Conservation (phyloP, 1,140 invertebrate species). For the Heliconius hewitsoni region DNA sequence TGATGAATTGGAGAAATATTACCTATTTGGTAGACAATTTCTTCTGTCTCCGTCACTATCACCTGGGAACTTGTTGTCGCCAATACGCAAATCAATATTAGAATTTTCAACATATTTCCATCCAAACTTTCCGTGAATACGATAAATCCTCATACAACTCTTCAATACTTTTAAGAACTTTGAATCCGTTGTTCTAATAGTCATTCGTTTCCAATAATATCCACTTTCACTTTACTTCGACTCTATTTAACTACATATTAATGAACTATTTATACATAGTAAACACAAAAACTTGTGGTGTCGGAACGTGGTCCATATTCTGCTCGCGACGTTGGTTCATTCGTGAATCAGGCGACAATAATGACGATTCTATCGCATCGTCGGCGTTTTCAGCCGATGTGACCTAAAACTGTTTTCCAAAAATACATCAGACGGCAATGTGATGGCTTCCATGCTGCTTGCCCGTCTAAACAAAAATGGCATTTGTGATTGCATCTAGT, state of each 20-base stretch:
- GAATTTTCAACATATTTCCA: slow-evolving; percentile 19
- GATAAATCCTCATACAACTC: background rate
- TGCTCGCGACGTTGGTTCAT: slow-evolving; percentile 24
- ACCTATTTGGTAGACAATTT: slow-evolving; percentile 62
- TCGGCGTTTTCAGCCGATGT: slow-evolving; percentile 48
- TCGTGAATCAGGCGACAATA: slow-evolving; percentile 45
- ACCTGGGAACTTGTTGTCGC: slow-evolving; percentile 40
- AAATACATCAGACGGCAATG: slow-evolving; percentile 71
- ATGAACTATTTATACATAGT: slow-evolving; percentile 2
- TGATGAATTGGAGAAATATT: background rate
- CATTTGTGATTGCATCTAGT: slow-evolving; percentile 37
- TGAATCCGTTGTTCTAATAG: background rate
- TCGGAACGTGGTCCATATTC: background rate
- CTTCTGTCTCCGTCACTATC: slow-evolving; percentile 42
- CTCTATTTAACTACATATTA: background rate
- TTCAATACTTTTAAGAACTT: background rate
- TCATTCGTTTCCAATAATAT: background rate
- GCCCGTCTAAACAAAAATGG: slow-evolving; percentile 50
- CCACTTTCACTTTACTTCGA: background rate
- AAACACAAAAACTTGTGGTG: slow-evolving; percentile 8
- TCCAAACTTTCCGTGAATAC: background rate
- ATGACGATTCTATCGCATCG: slow-evolving; percentile 52
- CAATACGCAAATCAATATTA: slow-evolving; percentile 15
- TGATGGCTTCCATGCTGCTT: slow-evolving; percentile 53
- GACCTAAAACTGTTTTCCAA: slow-evolving; percentile 78